Base-by-base conservation (phyloP, 2,113 vertebrate species). In the Poecile atricapillus region DNA sequence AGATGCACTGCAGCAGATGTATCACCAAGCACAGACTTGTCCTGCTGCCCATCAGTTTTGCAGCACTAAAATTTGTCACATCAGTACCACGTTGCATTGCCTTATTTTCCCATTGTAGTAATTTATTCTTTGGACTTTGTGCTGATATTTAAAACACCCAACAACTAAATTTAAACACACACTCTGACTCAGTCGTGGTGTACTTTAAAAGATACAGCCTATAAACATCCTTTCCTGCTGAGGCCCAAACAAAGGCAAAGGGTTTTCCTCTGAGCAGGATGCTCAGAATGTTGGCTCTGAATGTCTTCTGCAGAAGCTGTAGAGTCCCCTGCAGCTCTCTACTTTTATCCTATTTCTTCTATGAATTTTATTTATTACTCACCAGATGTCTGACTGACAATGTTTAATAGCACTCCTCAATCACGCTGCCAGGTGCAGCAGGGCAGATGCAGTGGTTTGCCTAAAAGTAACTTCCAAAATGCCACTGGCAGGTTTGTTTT, bases 141-240 rank as follows among this genome's bases (percentile, higher is more conserved):
- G 78, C 67, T 47, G 89, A 39, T 94, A 76, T 33, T 82, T 73
- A 76, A 84, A 85, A 16, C 27, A 78, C 35, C 23, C 81, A 64
- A 59, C n/a, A 74, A n/a, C 49, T 49, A 83, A 85, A 63, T 28
- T 43, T 91, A 97, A 96, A 93, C 93, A 59, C 50, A 30, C 0
- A 1, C n/a, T 85, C 84, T 90, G 94, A 90, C 70, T 96, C 82
- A 70, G 73, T 28, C 17, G 0, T 27, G 70, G 55, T 37, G 87
- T 67, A 52, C 46, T 94, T 96, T 59, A 37, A 93, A 80, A 96
- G 43, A 83, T 63, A 90, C 55, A 93, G 65, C 82, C 87, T 77
- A 83, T 96, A 96, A 96, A 96, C 90, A 97, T 96, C 93, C 93
- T 85, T 87, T 97, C 93, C 96, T 96, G 85, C 35, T 0, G 7